A percentile compares a stretch with the other conserved stretches of the same genome.
phyloP scores from a whole-genome alignment of 2,888 invertebrate species.

The Myathropa florea region DNA sequence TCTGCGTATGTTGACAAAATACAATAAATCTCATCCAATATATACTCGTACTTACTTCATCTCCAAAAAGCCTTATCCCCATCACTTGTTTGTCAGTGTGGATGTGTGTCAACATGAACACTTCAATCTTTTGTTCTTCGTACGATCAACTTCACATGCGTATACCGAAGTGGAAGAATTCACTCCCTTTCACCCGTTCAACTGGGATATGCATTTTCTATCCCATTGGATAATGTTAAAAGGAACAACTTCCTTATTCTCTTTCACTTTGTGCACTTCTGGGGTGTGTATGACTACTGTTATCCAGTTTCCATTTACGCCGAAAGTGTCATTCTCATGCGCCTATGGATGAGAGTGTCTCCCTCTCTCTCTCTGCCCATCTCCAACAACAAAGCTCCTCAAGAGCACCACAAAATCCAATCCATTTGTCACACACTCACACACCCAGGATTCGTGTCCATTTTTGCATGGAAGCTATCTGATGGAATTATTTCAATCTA shows the following conservation, averaged over 20 bases:
- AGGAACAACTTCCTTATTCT: constrained; percentile 2
- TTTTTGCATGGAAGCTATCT: constrained; percentile 46
- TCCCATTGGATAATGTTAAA: constrained; percentile 41
- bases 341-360: neutral
- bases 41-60: constrained; percentile 21
- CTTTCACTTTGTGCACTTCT: constrained; percentile 1
- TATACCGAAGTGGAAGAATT: too few relatives aligned
- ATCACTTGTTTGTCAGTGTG: constrained; percentile 24
- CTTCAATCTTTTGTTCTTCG: constrained; percentile 43
- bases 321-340: constrained; percentile 51
- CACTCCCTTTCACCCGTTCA: too few relatives aligned
- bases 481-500: constrained; percentile 55
- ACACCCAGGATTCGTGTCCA: constrained; percentile 27
- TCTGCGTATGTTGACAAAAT: neutral
- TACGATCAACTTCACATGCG: neutral
- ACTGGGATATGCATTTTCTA: constrained; percentile 1
- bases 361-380: neutral
- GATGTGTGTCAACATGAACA: constrained; percentile 37
- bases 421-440: constrained; percentile 44
- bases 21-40: constrained; percentile 27
- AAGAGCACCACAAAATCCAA: constrained; percentile 31
- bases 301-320: constrained; percentile 44
- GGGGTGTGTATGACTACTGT: constrained; percentile 26
- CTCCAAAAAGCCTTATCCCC: constrained; percentile 1
- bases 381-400: neutral